Evolutionary conservation across 23 tunicate species (phyloP).

Genomic region (Oikopleura dioica): DNA sequence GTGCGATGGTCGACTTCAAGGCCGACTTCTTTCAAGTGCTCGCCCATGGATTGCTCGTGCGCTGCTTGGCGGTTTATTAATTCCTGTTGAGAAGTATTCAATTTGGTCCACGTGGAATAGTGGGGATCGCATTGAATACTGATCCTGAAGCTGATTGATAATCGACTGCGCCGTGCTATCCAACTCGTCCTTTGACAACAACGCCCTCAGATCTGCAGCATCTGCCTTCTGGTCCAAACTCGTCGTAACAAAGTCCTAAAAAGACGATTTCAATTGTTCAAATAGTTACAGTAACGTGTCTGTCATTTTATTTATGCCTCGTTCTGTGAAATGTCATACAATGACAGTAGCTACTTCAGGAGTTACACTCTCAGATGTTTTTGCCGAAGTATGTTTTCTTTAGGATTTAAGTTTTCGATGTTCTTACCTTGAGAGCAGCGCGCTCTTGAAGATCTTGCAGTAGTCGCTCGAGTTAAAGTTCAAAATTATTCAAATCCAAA

Average conservation of each 20-base stretch:
- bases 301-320: no score
- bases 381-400: no score
- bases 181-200: constrained; percentile 3
- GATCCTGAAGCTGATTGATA: constrained; percentile 6
- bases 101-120: no score
- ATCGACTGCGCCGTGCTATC: background rate
- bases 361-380: no score
- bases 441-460: background rate
- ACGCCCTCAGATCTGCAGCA: background rate
- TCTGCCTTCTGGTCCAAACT: background rate
- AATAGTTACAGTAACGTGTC: no score
- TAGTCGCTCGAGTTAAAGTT: no score
- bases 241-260: background rate
- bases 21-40: background rate
- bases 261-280: no score
- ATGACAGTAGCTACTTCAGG: no score
- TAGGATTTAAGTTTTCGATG: background rate
- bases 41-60: background rate
- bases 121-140: no score
- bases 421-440: background rate
- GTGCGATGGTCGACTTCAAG: background rate
- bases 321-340: no score
- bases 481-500: no score
- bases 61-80: background rate
- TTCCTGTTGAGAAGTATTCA: no score